These are phyloP conservation scores for Cherax destructor DNA, from an alignment of 1,140 invertebrate species.

Conservation along the genomic window DNA sequence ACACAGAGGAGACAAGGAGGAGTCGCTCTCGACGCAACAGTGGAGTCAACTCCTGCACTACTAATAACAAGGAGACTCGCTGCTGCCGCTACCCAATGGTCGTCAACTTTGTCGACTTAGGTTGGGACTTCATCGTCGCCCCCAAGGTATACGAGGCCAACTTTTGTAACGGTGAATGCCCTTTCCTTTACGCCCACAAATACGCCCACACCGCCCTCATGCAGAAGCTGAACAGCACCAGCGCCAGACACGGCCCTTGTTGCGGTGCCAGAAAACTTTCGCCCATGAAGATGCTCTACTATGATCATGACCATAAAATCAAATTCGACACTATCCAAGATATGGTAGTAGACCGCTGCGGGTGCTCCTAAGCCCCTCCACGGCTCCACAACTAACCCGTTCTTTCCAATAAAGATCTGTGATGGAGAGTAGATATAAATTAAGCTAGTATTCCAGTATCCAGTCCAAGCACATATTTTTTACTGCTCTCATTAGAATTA, in stretches of 20 bases:
- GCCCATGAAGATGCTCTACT: constrained; percentile 94
- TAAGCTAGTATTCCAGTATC: constrained; percentile 15
- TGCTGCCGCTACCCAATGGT: constrained; percentile 94
- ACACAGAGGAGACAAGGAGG: constrained; percentile 80
- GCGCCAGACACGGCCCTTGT: constrained; percentile 82
- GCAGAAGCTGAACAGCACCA: constrained; percentile 83
- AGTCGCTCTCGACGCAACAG: constrained; percentile 84
- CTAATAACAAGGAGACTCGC: constrained; percentile 84
- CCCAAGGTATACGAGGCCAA: constrained; percentile 96
- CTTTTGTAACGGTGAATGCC: constrained; percentile 97
- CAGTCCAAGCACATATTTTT: constrained; percentile 19
- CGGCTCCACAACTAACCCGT: neutral
- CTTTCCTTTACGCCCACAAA: constrained; percentile 89
- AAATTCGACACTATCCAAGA: constrained; percentile 91
- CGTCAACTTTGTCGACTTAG: constrained; percentile 97
- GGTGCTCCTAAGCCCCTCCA: constrained; percentile 84
- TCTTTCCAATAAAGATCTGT: constrained; percentile 36
- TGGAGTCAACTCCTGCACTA: constrained; percentile 81
- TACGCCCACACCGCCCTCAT: constrained; percentile 96
- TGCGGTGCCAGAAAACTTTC: constrained; percentile 93
- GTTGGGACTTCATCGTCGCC: constrained; percentile 99
- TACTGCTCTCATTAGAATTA: neutral
- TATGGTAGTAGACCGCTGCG: constrained; percentile 95
- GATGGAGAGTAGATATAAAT: constrained; percentile 44
- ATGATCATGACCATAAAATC: constrained; percentile 91